phyloP scores from a whole-genome alignment of 2,888 invertebrate species.

The Xanthia togata region DNA sequence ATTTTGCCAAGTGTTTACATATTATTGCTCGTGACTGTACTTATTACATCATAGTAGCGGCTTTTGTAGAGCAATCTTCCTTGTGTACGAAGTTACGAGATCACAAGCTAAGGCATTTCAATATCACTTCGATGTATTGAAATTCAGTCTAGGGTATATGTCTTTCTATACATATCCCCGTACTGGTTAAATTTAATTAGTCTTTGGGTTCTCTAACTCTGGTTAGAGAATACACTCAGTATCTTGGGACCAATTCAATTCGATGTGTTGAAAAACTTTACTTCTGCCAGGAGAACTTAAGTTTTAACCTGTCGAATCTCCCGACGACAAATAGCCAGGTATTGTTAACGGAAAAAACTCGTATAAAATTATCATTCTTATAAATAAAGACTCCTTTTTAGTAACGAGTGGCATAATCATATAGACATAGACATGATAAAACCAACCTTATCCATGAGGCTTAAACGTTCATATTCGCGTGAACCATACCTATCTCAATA shows the following conservation, averaged over 20 bases:
- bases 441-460: neutral
- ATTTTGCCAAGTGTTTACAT: no score
- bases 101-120: neutral
- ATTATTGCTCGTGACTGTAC: no score
- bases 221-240: neutral
- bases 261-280: neutral
- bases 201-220: neutral
- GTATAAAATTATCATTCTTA: slow-evolving; percentile 21
- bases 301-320: neutral
- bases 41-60: neutral
- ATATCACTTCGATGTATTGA: neutral
- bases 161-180: neutral
- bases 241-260: neutral
- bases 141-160: no score
- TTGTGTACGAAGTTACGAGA: neutral
- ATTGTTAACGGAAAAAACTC: slow-evolving; percentile 12
- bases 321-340: neutral
- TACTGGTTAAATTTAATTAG: neutral
- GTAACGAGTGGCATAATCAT: slow-evolving; percentile 23
- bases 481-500: neutral
- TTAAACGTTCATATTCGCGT: slow-evolving; percentile 21
- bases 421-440: slow-evolving; percentile 8
- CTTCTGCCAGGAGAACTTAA: neutral
- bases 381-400: slow-evolving; percentile 10
- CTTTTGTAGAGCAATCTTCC: neutral